These are phyloP conservation scores for Mus caroli DNA, from an alignment of 2,797 vertebrate species.

Conservation along the genomic window DNA sequence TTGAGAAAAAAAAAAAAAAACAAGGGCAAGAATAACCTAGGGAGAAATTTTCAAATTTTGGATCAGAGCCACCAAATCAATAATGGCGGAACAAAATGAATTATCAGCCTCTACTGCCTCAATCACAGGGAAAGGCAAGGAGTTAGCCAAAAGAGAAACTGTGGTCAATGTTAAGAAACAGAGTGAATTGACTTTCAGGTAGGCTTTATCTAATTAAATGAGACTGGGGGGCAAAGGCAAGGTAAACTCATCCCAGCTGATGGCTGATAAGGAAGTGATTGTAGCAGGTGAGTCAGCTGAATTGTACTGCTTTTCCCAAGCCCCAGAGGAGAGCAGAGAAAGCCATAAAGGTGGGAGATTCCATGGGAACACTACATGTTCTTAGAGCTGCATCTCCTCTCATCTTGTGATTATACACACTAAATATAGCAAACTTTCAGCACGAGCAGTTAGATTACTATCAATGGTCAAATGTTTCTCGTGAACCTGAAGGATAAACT, in stretches of 20 bases:
- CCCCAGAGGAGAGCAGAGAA: background rate
- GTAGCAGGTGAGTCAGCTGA: conserved; percentile 80
- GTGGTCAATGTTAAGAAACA: conserved; percentile 88
- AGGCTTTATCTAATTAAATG: conserved; percentile 89
- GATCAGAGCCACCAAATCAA: conserved; percentile 91
- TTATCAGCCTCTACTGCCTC: conserved; percentile 89
- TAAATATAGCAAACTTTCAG: conserved; percentile 66
- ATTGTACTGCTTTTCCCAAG: conserved; percentile 58
- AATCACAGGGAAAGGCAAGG: conserved; percentile 87
- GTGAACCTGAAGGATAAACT: background rate
- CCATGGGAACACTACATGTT: background rate
- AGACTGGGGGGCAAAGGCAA: conserved; percentile 86
- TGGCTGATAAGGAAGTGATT: conserved; percentile 82
- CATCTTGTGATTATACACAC: background rate
- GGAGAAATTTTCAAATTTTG: conserved; percentile 91
- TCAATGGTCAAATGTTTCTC: background rate
- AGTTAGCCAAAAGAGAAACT: conserved; percentile 89
- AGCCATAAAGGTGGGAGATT: background rate
- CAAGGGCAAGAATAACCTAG: conserved; percentile 89
- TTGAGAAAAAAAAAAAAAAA: conserved; percentile 71
- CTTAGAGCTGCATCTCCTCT: conserved; percentile 11
- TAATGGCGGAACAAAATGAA: conserved; percentile 91
- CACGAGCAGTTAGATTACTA: background rate
- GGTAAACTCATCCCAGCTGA: conserved; percentile 81
- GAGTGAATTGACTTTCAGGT: conserved; percentile 86